Evolutionary conservation across 2,888 invertebrate genomes (phyloP), one percentile per base, ranked within the genome.

Genomic region (Phymatocera aterrima): DNA sequence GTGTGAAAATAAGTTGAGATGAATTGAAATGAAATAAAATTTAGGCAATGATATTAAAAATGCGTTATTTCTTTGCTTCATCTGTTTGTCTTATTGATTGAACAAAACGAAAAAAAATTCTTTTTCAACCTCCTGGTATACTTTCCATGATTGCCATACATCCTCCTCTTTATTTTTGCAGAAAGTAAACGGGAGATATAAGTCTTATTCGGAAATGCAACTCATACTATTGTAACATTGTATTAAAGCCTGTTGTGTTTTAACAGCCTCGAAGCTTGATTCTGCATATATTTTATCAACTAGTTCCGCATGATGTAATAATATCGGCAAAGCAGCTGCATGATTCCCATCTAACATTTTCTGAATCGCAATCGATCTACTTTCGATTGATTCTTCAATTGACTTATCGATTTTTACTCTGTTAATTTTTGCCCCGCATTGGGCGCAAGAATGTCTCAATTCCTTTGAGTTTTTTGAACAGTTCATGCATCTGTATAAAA

Each of bases 231-330:
- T 90, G 77, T 86, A 89, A 83, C 90, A 90, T 77, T 90, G 90
- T 78, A 90, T 85, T 75, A 90, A 88, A 54, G 90, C 88, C 79
- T 90, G 90, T 79, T 90, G 89, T 15, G 90, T 89, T 83, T 90
- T 89, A 75, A 90, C 85, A 68, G 85, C 82, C 79, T 90, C 90
- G 21, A 88, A 83, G 80, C 85, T 88, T 15, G 89, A 89, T 24
- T 84, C 84, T n/a, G 70, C 79, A 31, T 89, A 80, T 60, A 84
- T 80, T 82, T 87, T 88, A 40, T 88, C 88, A 74, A 89, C 79
- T 43, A 87, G 84, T 3, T 82, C 79, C 28, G 85, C 81, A 72
- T 90, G 89, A 68, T 89, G 85, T 24, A 89, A 57, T 15, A 90
- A 82, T 64, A 86, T 60, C 8, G 84, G 84, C 51, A 90, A 79